phyloP scores from a whole-genome alignment of 2,888 invertebrate species.

The Amphimallon solstitiale region DNA sequence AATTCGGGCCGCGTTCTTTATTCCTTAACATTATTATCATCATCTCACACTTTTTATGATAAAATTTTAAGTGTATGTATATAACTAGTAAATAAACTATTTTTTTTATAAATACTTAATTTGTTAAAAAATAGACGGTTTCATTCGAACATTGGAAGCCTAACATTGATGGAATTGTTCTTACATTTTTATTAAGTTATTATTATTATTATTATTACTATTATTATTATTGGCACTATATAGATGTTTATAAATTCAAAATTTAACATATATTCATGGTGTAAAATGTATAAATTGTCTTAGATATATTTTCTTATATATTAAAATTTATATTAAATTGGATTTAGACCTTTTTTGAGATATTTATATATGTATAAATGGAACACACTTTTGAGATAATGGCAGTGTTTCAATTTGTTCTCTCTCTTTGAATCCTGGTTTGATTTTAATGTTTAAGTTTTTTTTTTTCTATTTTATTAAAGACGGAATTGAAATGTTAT shows the following conservation, averaged over 20 bases:
- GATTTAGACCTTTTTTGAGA: neutral
- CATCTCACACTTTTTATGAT: constrained; percentile 1
- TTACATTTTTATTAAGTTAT: neutral
- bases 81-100: neutral
- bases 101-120: constrained; percentile 3
- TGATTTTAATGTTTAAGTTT: neutral
- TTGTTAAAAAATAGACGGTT: constrained; percentile 25
- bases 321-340: neutral
- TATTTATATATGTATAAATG: no score
- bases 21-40: constrained; percentile 13
- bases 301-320: neutral
- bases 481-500: no score
- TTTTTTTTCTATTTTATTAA: neutral
- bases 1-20: neutral
- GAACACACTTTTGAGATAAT: neutral
- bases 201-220: constrained; percentile 16
- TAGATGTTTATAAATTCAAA: neutral
- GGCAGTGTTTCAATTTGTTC: constrained; percentile 18
- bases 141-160: constrained; percentile 14
- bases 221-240: constrained; percentile 29
- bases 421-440: neutral
- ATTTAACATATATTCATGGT: neutral
- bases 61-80: neutral
- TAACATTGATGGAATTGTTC: constrained; percentile 21
- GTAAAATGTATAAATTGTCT: neutral